phyloP scores from a whole-genome alignment of 2,797 vertebrate species.

The Coreius guichenoti region DNA sequence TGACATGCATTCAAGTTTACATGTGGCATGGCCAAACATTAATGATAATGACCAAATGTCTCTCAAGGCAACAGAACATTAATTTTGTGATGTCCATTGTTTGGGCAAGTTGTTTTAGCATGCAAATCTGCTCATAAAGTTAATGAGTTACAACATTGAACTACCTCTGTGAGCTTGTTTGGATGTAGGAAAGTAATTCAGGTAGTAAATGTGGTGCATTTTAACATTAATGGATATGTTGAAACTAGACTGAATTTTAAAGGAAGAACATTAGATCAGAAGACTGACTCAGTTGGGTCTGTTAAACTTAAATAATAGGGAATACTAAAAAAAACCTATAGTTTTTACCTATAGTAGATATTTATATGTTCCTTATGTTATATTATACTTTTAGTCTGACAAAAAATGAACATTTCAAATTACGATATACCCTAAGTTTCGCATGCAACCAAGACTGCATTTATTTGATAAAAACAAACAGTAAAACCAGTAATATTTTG shows the following conservation, averaged over 20 bases:
- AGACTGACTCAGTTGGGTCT: background rate
- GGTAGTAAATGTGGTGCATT: background rate
- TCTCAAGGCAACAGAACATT: conserved; percentile 7
- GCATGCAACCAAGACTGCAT: background rate
- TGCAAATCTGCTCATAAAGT: conserved; percentile 22
- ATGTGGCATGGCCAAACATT: background rate
- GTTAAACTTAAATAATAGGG: background rate
- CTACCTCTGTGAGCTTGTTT: conserved; percentile 47
- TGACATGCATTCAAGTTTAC: background rate
- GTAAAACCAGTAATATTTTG: background rate
- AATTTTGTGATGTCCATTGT: background rate
- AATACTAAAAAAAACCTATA: background rate
- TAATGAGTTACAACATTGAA: conserved; percentile 45
- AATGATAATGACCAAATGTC: background rate
- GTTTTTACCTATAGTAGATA: background rate
- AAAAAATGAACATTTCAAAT: background rate
- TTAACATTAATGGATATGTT: background rate
- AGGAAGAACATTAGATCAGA: background rate
- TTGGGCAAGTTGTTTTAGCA: background rate
- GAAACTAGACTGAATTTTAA: background rate
- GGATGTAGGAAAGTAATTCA: background rate
- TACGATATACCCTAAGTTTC: background rate
- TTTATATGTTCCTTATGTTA: background rate
- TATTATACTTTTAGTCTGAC: background rate
- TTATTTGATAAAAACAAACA: background rate